Conservation (phyloP, 1,140 invertebrate species). For the Chelonus insularis region DNA sequence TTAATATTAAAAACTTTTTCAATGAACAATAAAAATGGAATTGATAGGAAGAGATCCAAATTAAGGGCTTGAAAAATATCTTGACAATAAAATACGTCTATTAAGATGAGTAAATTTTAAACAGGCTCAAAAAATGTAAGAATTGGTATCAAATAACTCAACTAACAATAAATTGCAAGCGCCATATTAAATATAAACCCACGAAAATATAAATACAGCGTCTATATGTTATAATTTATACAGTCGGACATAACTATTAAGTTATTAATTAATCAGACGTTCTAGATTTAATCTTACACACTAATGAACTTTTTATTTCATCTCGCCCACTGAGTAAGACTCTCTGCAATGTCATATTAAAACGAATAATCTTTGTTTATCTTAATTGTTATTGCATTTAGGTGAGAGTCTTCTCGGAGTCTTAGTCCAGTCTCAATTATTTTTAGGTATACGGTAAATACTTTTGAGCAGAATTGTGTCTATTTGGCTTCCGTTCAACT, state of each 20-base stretch:
- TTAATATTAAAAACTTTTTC: too few species aligned
- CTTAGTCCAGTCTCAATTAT: conserved; percentile 53
- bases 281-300: conserved; percentile 49
- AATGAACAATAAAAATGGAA: too few species aligned
- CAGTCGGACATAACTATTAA: conserved; percentile 23
- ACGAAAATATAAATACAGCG: neutral
- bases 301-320: conserved; percentile 52
- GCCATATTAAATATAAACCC: too few species aligned
- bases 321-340: conserved; percentile 58
- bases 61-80: too few species aligned
- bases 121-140: too few species aligned
- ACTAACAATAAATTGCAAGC: too few species aligned
- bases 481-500: conserved; percentile 45
- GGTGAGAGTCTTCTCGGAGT: conserved; percentile 52
- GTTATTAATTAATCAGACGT: conserved; percentile 38
- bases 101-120: too few species aligned
- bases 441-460: conserved; percentile 42
- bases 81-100: too few species aligned
- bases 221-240: neutral
- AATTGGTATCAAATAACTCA: too few species aligned
- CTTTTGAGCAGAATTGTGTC: conserved; percentile 43
- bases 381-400: conserved; percentile 31
- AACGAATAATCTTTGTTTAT: conserved; percentile 27
- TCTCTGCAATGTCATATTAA: conserved; percentile 39
- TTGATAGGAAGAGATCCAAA: too few species aligned